Evolutionary conservation across 2,797 vertebrate genomes (phyloP), one percentile per base, ranked within the genome.

Genomic region (Hoplostethus mediterraneus): DNA sequence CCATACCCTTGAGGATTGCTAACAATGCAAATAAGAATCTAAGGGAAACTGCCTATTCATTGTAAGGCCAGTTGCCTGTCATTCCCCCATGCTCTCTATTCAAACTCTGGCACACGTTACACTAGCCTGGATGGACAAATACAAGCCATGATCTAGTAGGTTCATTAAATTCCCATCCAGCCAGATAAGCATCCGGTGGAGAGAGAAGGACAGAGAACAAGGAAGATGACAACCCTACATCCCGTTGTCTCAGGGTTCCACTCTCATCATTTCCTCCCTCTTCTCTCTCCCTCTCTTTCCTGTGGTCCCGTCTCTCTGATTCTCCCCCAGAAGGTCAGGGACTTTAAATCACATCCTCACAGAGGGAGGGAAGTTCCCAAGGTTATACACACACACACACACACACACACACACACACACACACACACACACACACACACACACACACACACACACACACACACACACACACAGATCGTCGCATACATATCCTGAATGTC

Each of bases 401-500:
- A 21, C 21, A 21, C 21, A 21, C 21, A 21, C 21, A 21, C 21
- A 21, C 21, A 21, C 21, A 21, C 21, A 21, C 40, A 21, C 21
- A 21, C 21, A 21, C 21, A 21, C 21, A 21, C 21, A 21, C 21
- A 21, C 21, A 21, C 21, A 21, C 21, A 21, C 21, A 21, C 48
- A 57, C 42, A 47, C 63, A 55, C 40, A 44, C 48, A 40, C 48
- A 57, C 42, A 21, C 21, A 21, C 21, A 21, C 21, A 21, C 21
- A 21, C 21, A 21, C 21, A 21, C 21, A 21, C 21, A 21, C 21
- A 21, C 21, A 21, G 21, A 21, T 30, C 9, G 6, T 53, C 17
- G 60, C 33, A 60, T 47, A 53, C 54, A 85, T 80, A 91, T 88
- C 88, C 88, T 79, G 80, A 69, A 82, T 69, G 74, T 74, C 62